Evolutionary conservation across 2,888 invertebrate species (phyloP).

Genomic region (Elgonia sp.): DNA sequence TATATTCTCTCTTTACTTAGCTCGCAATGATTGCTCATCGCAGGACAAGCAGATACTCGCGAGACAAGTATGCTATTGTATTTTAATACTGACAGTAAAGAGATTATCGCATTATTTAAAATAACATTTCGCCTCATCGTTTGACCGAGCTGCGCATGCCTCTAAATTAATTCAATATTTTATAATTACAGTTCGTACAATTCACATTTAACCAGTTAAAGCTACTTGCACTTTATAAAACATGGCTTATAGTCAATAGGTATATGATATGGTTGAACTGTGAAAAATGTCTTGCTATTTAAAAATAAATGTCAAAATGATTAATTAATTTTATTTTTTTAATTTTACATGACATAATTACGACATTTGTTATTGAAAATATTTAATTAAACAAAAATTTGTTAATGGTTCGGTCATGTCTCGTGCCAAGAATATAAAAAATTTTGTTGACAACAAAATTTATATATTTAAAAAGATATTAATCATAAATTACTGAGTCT

Average conservation of each 20-base stretch:
- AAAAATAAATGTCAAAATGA: background rate
- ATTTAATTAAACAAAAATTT: too few species aligned
- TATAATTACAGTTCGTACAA: conserved; percentile 58
- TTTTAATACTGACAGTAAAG: conserved; percentile 87
- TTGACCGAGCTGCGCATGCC: conserved; percentile 65
- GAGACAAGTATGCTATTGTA: conserved; percentile 85
- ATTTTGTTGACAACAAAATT: too few species aligned
- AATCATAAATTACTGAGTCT: too few species aligned
- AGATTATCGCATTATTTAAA: conserved; percentile 84
- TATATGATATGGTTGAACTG: background rate
- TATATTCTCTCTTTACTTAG: conserved; percentile 83
- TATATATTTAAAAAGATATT: too few species aligned
- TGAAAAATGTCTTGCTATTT: conserved; percentile 1
- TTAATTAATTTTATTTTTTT: background rate
- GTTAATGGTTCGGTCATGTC: too few species aligned
- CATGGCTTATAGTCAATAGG: conserved; percentile 5
- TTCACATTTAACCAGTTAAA: conserved; percentile 45
- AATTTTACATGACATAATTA: background rate
- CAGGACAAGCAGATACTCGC: conserved; percentile 77
- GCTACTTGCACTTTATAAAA: conserved; percentile 44
- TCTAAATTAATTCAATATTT: conserved; percentile 49
- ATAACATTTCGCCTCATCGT: conserved; percentile 73
- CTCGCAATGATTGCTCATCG: conserved; percentile 80
- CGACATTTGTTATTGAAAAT: too few species aligned
- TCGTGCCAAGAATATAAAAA: too few species aligned